phyloP scores from a whole-genome alignment of 1,140 invertebrate genomes.

The Drosophila tropicalis region DNA sequence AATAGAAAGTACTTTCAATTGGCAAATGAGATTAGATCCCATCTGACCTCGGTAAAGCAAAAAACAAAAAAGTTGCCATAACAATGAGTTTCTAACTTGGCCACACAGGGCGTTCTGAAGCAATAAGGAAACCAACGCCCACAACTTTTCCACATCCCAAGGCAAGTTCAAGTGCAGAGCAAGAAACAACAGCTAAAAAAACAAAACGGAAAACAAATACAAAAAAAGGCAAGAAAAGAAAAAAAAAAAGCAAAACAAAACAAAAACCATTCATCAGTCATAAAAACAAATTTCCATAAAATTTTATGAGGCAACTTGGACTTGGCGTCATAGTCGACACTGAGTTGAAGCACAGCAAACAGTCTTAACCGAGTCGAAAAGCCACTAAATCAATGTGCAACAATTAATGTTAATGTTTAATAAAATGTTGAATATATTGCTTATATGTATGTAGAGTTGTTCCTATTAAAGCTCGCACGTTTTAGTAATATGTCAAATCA shows the following conservation, averaged over 20 bases:
- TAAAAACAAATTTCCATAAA: conserved; percentile 38
- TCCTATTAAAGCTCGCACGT: conserved; percentile 70
- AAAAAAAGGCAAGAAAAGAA: neutral
- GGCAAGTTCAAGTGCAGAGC: conserved; percentile 47
- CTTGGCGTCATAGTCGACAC: conserved; percentile 13
- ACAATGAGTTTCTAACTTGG: neutral
- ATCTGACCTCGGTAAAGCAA: neutral
- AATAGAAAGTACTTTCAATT: neutral
- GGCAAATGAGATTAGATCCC: neutral
- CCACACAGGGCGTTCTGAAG: conserved; percentile 62
- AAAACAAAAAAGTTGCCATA: neutral
- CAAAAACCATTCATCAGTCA: conserved; percentile 10
- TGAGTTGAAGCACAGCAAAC: conserved; percentile 7
- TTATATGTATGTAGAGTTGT: conserved; percentile 39
- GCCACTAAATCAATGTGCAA: conserved; percentile 66
- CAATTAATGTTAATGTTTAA: conserved; percentile 65
- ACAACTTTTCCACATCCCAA: conserved; percentile 27
- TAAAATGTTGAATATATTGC: conserved; percentile 66
- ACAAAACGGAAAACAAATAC: neutral
- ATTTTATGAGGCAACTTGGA: conserved; percentile 42
- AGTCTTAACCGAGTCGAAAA: conserved; percentile 19
- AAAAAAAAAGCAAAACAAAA: neutral
- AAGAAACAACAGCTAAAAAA: conserved; percentile 6
- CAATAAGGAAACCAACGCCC: conserved; percentile 66
- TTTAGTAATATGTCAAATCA: conserved; percentile 80